A percentile compares a stretch with the other conserved stretches of the same genome.
These are phyloP conservation scores for Enteromius unitaeniatus DNA, from an alignment of 2,797 vertebrate species.

Conservation along the genomic window DNA sequence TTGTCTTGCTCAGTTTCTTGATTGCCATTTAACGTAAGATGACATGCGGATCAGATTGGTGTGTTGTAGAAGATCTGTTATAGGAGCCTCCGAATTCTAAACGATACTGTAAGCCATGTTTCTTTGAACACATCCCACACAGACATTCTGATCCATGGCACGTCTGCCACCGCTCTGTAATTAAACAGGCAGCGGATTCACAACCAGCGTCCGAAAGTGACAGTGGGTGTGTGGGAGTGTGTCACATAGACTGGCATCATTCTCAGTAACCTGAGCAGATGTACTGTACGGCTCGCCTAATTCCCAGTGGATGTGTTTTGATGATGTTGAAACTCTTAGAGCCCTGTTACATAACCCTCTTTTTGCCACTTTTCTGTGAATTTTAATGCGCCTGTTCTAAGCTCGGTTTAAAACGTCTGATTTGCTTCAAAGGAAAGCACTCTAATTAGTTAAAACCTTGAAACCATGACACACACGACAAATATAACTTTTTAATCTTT, in stretches of 20 bases:
- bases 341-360: neutral
- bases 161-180: conserved; percentile 61
- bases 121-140: conserved; percentile 55
- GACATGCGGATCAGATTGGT: neutral
- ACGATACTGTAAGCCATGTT: conserved; percentile 21
- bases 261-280: conserved; percentile 58
- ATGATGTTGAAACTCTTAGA: neutral
- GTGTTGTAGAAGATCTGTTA: conserved; percentile 15
- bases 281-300: conserved; percentile 40
- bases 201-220: conserved; percentile 51
- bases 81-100: neutral
- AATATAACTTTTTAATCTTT: neutral
- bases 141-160: conserved; percentile 42
- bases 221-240: conserved; percentile 62
- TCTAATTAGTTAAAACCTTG: neutral
- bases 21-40: conserved; percentile 11
- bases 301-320: conserved; percentile 32
- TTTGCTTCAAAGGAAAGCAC: neutral
- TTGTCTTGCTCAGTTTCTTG: conserved; percentile 1
- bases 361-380: neutral
- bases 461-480: neutral
- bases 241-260: conserved; percentile 56
- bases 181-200: conserved; percentile 55
- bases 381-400: neutral
- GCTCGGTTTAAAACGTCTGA: neutral